Percentiles rank a stretch among this genome's conserved stretches.
Evolutionary conservation across 2,797 vertebrate species (phyloP).

Genomic region (Brotula barbata): DNA sequence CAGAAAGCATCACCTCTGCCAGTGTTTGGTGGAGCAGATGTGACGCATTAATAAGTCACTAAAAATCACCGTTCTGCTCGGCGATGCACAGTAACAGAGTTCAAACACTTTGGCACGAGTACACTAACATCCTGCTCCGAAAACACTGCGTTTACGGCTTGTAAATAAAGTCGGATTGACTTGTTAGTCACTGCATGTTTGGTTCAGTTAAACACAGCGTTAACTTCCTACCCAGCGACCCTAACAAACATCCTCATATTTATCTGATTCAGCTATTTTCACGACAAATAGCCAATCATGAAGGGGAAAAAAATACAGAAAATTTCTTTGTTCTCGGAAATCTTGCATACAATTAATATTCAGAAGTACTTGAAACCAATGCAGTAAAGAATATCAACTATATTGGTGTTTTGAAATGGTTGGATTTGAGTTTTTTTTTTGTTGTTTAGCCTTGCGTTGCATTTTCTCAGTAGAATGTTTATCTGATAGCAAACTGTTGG

Average conservation of each 20-base stretch:
- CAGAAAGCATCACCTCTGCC: no score
- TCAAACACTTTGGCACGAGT: not conserved
- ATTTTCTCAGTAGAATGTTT: no score
- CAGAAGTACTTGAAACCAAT: no score
- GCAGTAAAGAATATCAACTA: no score
- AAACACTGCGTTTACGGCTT: slow-evolving; percentile 25
- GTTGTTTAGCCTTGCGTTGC: no score
- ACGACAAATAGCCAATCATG: no score
- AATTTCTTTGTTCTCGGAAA: no score
- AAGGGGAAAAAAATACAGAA: no score
- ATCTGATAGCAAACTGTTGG: no score
- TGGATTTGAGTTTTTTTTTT: no score
- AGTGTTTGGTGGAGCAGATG: not conserved
- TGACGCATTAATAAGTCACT: not conserved
- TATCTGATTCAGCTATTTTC: slow-evolving; percentile 43
- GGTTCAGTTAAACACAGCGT: slow-evolving; percentile 15
- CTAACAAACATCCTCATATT: slow-evolving; percentile 35
- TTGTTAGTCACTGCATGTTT: slow-evolving; percentile 12
- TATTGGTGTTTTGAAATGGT: no score
- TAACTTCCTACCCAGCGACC: slow-evolving; percentile 29
- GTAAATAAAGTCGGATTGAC: slow-evolving; percentile 14
- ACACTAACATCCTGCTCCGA: slow-evolving; percentile 51
- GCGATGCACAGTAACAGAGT: not conserved
- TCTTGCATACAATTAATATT: no score
- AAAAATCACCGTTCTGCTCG: not conserved